A percentile compares a stretch with the other conserved stretches of the same genome.
These are phyloP conservation scores for Poecilia latipinna DNA, from an alignment of 2,113 vertebrate genomes.

Conservation along the genomic window DNA sequence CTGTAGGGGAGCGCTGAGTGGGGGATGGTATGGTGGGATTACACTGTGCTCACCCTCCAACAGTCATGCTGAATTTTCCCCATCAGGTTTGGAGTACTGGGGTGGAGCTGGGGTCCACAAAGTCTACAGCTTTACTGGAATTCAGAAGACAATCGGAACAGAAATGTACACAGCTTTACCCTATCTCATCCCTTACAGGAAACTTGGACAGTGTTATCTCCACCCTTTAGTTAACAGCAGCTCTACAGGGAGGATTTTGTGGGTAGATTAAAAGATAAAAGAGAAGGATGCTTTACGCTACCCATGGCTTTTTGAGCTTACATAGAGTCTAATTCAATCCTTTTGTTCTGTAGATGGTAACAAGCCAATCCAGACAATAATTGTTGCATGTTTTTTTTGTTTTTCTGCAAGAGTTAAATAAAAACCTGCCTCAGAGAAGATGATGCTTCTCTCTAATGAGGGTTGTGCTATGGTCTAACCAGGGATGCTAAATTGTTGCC, in stretches of 20 bases:
- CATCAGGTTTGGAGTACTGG: no score
- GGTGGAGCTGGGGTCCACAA: not conserved
- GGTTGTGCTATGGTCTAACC: slow-evolving; percentile 37
- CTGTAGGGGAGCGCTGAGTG: no score
- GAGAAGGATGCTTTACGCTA: slow-evolving; percentile 22
- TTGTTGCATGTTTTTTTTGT: slow-evolving; percentile 13
- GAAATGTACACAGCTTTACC: slow-evolving; percentile 7
- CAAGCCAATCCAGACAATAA: slow-evolving; percentile 20
- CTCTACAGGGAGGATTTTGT: slow-evolving; percentile 35
- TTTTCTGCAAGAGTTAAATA: slow-evolving; percentile 32
- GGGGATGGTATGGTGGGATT: no score
- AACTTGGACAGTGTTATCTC: slow-evolving; percentile 27
- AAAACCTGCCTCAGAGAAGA: slow-evolving; percentile 42
- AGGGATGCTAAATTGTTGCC: slow-evolving; percentile 60
- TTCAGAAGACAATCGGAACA: not conserved
- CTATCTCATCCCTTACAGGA: slow-evolving; percentile 25
- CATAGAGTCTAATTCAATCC: not conserved
- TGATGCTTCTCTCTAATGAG: slow-evolving; percentile 57
- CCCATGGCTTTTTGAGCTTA: not conserved
- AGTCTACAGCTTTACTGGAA: slow-evolving; percentile 7
- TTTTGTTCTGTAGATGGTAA: slow-evolving; percentile 27
- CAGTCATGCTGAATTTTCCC: no score
- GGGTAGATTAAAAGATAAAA: not conserved
- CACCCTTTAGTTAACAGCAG: slow-evolving; percentile 12
- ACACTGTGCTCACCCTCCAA: no score